Conservation (phyloP, 2,797 vertebrate species). For the Mormyrops attenuatus region DNA sequence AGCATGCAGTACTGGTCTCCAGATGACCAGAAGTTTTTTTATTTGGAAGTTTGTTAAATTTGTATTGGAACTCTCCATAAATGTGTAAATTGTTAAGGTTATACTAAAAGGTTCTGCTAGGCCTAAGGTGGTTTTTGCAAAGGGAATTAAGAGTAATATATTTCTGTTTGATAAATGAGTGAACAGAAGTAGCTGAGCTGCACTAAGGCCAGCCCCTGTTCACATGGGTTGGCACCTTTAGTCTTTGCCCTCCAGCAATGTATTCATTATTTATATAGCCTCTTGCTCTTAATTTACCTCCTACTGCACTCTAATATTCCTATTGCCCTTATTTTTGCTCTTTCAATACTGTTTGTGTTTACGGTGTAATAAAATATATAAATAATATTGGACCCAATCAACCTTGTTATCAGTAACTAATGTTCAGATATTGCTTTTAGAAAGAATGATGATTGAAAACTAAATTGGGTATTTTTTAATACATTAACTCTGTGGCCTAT, state of each 20-base stretch:
- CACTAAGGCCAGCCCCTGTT: background rate
- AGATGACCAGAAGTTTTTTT: background rate
- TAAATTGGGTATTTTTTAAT: conserved; percentile 24
- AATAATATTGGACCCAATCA: background rate
- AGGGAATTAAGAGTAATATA: background rate
- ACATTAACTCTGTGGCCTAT: background rate
- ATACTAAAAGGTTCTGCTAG: conserved; percentile 5
- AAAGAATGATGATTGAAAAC: background rate
- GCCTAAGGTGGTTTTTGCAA: conserved; percentile 1
- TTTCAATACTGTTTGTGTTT: background rate
- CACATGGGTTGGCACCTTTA: background rate
- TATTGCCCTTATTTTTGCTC: background rate
- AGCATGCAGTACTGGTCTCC: background rate
- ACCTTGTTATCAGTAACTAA: background rate
- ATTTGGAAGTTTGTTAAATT: background rate
- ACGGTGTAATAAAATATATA: background rate
- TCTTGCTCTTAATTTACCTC: background rate
- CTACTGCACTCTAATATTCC: background rate
- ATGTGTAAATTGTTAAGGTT: background rate
- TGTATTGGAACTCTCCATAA: background rate
- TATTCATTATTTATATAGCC: background rate
- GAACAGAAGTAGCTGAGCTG: background rate
- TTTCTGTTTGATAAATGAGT: background rate
- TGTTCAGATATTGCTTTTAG: background rate
- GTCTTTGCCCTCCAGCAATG: background rate